Conservation (phyloP, 2,888 invertebrate species). For the Melinaea menophilus region DNA sequence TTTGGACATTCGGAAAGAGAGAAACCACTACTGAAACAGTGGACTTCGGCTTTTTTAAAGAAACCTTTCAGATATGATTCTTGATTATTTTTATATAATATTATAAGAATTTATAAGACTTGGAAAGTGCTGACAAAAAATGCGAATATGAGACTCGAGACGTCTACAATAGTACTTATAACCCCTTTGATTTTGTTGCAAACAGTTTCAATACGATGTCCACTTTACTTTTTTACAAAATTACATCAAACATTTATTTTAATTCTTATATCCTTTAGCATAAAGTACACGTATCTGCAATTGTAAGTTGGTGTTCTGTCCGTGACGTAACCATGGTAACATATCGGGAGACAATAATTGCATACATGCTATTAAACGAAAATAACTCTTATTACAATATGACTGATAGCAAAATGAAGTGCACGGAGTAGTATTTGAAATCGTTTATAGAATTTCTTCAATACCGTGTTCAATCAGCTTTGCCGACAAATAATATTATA, state of each 20-base stretch:
- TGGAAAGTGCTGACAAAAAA: conserved; percentile 23
- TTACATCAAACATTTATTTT: conserved; percentile 31
- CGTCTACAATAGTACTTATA: conserved; percentile 72
- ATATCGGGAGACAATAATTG: conserved; percentile 48
- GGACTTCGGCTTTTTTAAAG: background rate
- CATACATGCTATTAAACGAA: conserved; percentile 28
- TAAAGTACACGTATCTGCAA: conserved; percentile 30
- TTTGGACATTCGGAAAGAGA: conserved; percentile 15
- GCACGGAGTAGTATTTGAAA: conserved; percentile 13
- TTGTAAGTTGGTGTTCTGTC: conserved; percentile 38
- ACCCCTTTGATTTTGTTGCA: conserved; percentile 62
- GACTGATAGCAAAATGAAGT: conserved; percentile 12
- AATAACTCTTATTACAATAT: conserved; percentile 28
- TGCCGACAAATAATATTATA: conserved; percentile 25
- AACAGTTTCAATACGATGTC: conserved; percentile 72
- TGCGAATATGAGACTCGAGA: conserved; percentile 46
- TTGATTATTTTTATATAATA: conserved; percentile 18
- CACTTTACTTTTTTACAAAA: conserved; percentile 53
- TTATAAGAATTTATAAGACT: conserved; percentile 1
- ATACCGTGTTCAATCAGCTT: conserved; percentile 27
- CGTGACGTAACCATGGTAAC: conserved; percentile 69
- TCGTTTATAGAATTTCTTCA: conserved; percentile 21
- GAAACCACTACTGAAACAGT: background rate
- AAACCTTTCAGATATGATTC: conserved; percentile 9
- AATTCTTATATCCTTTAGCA: conserved; percentile 21